These are phyloP conservation scores for Drosophila kohkoa DNA, from an alignment of 1,140 invertebrate species.

Conservation along the genomic window DNA sequence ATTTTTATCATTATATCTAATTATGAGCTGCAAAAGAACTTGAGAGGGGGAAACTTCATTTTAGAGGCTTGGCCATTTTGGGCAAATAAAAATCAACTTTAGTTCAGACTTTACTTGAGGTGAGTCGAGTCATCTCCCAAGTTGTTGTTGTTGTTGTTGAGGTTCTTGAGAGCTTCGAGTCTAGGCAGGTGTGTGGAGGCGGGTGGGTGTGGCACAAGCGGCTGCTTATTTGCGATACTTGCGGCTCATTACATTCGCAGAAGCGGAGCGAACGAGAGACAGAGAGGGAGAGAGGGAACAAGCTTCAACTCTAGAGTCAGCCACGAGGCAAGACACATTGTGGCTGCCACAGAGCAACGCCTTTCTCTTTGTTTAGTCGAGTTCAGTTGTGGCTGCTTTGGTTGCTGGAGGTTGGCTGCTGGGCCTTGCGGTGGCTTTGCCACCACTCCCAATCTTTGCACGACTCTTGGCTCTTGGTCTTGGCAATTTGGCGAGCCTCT, in stretches of 20 bases:
- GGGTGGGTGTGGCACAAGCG: conserved; percentile 56
- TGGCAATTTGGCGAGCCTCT: conserved; percentile 58
- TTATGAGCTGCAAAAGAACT: conserved; percentile 63
- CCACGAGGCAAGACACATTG: conserved; percentile 33
- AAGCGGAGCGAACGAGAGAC: conserved; percentile 18
- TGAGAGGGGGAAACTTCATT: background rate
- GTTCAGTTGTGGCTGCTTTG: conserved; percentile 10
- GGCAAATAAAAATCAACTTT: conserved; percentile 49
- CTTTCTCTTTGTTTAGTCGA: conserved; percentile 70
- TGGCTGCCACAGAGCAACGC: conserved; percentile 57
- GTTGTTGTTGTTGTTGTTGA: no score
- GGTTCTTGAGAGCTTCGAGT: conserved; percentile 13
- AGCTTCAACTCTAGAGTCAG: conserved; percentile 1
- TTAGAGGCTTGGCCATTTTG: conserved; percentile 54
- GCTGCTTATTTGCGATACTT: conserved; percentile 70
- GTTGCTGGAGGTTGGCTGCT: conserved; percentile 17
- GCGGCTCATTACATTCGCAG: conserved; percentile 63
- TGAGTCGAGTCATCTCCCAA: conserved; percentile 2
- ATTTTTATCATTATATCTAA: conserved; percentile 75
- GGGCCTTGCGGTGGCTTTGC: conserved; percentile 16
- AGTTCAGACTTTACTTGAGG: conserved; percentile 37
- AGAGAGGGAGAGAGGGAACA: conserved; percentile 11
- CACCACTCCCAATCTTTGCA: conserved; percentile 76
- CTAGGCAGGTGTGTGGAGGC: conserved; percentile 47
- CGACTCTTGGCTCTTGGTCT: conserved; percentile 65